Evolutionary conservation across 1,140 invertebrate species (phyloP), one percentile per base, ranked within the genome.

Genomic region (Dreissena rostriformis): DNA sequence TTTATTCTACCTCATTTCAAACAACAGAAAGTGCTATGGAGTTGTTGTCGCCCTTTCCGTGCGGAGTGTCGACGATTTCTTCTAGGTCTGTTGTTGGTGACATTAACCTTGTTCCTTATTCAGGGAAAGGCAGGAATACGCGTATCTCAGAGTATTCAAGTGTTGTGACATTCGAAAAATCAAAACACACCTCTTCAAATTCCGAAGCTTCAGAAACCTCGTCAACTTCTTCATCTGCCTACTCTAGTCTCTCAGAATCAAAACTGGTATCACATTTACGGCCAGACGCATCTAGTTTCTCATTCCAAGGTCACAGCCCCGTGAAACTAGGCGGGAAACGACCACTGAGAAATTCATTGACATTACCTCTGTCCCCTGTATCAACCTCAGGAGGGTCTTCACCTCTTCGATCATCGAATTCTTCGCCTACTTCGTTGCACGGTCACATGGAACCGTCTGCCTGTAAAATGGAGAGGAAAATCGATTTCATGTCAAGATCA

Each of bases 41-140:
- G 63, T 68, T 82, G 51, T 57, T 68, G 17, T 82, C 80, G 17
- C 80, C 80, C 74, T 82, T 82, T 68, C 80, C 80, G 2, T 82
- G 80, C 68, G 80, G 80, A 24, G 80, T 74, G 24, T 52, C 80
- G 39, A 82, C 80, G 10, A 67, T 79, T 14, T 53, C 77, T 66
- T 29, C 66, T 53, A 61, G 67, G 63, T 78, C 76, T 19, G 15
- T 61, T 49, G 55, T 53, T n/a, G 67, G 57, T 65, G 77, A 79
- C 67, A 53, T 57, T 51, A 70, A 79, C 55, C 68, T 26, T 57
- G 77, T 79, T 70, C 77, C 77, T 28, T 79, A 79, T 79, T 79
- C 77, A 79, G 77, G 77, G 77, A 70, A 68, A 70, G 26, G 70
- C 66, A 79, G 29, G 68, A 53, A 22, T 39, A 57, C 66, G 19